A percentile compares a stretch with the other conserved stretches of the same genome.
These are phyloP conservation scores for Meiosimyza platycephala DNA, from an alignment of 2,888 invertebrate genomes.

Conservation along the genomic window DNA sequence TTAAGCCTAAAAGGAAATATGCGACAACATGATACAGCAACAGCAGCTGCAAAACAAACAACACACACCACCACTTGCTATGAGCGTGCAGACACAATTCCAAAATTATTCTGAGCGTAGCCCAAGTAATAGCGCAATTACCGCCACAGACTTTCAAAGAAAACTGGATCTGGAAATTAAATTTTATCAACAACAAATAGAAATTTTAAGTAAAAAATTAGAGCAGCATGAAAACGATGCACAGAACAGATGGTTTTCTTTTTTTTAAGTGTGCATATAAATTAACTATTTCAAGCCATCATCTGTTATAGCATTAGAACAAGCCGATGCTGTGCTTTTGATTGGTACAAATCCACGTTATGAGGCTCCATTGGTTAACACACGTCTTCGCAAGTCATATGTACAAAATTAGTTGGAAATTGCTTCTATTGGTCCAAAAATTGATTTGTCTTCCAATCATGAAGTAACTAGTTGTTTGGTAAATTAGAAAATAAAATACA, in stretches of 20 bases:
- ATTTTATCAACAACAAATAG: slow-evolving; percentile 45
- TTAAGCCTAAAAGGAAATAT: slow-evolving; percentile 51
- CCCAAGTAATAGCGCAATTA: slow-evolving; percentile 27
- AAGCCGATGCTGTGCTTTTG: slow-evolving; percentile 91
- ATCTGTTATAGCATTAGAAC: slow-evolving; percentile 78
- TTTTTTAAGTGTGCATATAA: not conserved
- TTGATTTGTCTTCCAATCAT: slow-evolving; percentile 94
- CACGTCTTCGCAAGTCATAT: slow-evolving; percentile 94
- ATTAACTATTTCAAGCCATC: not conserved
- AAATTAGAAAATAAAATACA: slow-evolving; percentile 42
- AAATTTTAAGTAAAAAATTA: no score
- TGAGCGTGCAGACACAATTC: slow-evolving; percentile 37
- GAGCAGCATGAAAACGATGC: no score
- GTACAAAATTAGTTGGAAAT: slow-evolving; percentile 92
- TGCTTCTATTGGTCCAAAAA: slow-evolving; percentile 88
- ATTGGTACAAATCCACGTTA: slow-evolving; percentile 97
- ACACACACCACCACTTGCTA: slow-evolving; percentile 36
- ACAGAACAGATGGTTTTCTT: slow-evolving; percentile 45
- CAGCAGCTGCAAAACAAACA: slow-evolving; percentile 28
- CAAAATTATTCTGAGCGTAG: slow-evolving; percentile 35
- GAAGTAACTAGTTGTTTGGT: slow-evolving; percentile 68
- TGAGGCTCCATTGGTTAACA: slow-evolving; percentile 96
- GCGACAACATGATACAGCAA: slow-evolving; percentile 40
- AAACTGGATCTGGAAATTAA: not conserved
- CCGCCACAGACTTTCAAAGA: not conserved